Evolutionary conservation across 92 coral and sea anemone genomes (phyloP), one percentile per base, ranked within the genome.

Genomic region (Porites lobata): DNA sequence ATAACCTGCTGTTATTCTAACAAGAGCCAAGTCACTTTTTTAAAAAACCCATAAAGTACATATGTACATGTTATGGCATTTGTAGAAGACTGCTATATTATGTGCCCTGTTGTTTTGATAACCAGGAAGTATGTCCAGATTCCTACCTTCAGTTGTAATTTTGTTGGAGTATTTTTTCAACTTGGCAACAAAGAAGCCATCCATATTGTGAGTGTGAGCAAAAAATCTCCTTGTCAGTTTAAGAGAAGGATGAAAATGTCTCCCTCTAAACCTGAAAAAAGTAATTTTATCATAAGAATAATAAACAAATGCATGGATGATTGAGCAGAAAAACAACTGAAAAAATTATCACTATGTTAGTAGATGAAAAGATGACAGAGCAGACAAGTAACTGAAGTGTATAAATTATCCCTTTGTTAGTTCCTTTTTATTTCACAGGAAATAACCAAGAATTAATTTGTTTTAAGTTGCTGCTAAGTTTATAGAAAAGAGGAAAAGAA

Each of bases 101-200:
- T 38, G 47, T 38, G 47, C 47, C 47, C 47, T 5, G 47, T 38
- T 38, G 7, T 38, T 56, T 11, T 56, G 15, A 56, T 9, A 10
- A 56, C 15, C 61, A 54, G 59, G 2, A 13, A 54, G 59, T 54
- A 7, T 0, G 32, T 29, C 21, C 78, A 38, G 11, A 17, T 50
- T 70, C 85, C 58, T 94, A 94, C 97, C 98, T 58, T 92, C 81
- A 51, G 88, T 50, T 1, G 98, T 92, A 29, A 95, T 86, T 83
- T 91, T 97, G 87, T 97, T 97, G 68, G 99, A 97, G 79, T 93
- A 95, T 78, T 97, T 97, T 93, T 97, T 97, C 17, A 97, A 87
- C 89, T 97, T 97, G 5, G 98, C 98, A 9, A 97, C 99, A 85
- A 94, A 97, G 84, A 97, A 97, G 9, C 99, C 99, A 74, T 95